phyloP scores from a whole-genome alignment of 2,797 vertebrate species.

The Megaceryle alcyon region DNA sequence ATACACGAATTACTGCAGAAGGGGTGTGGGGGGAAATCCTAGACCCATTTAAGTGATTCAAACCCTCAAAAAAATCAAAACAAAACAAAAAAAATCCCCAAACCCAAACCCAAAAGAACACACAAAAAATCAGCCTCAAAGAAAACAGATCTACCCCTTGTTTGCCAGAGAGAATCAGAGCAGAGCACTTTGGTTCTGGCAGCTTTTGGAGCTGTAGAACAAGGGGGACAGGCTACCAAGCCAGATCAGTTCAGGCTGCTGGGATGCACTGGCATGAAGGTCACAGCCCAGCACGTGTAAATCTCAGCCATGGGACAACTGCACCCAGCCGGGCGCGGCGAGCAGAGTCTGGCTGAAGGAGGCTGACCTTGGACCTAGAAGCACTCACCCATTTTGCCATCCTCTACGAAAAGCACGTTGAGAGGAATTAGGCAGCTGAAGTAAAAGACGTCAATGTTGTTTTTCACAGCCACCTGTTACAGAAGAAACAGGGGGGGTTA shows the following conservation, averaged over 20 bases:
- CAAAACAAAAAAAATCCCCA: background rate
- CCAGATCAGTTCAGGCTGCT: background rate
- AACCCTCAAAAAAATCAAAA: background rate
- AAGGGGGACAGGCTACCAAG: background rate
- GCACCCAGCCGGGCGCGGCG: background rate
- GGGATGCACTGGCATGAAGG: background rate
- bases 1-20: background rate
- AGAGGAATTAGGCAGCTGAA: conserved; percentile 98
- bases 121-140: background rate
- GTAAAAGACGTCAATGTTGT: conserved; percentile 99
- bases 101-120: background rate
- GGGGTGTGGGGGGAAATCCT: background rate
- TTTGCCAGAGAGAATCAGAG: background rate
- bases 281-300: background rate
- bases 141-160: background rate
- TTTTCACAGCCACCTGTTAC: conserved; percentile 97
- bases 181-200: background rate
- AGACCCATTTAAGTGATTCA: background rate
- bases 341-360: background rate
- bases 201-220: background rate
- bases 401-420: conserved; percentile 96
- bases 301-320: background rate
- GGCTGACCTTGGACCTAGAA: background rate
- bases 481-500: conserved; percentile 43
- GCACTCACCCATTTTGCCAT: conserved; percentile 97